phyloP scores from a whole-genome alignment of 2,888 invertebrate genomes.

The Meghimatium bilineatum region DNA sequence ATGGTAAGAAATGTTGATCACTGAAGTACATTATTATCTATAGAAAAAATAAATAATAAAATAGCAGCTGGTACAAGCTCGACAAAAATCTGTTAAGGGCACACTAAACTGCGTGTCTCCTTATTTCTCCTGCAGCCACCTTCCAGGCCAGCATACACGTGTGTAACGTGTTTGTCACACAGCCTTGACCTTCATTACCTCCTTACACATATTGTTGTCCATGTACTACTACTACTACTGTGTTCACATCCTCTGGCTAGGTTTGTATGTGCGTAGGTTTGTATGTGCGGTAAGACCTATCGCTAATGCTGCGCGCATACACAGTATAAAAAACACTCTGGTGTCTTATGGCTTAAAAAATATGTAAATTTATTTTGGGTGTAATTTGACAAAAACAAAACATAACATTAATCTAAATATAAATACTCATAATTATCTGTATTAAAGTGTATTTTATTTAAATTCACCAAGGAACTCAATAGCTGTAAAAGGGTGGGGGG shows the following conservation, averaged over 20 bases:
- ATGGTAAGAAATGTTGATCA: neutral
- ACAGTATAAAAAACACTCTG: slow-evolving; percentile 27
- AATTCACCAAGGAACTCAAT: neutral
- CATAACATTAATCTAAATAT: neutral
- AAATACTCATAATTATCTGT: neutral
- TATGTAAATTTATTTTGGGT: neutral
- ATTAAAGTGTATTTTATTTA: neutral
- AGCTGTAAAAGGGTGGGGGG: neutral
- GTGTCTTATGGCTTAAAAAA: neutral
- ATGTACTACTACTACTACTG: slow-evolving; percentile 39
- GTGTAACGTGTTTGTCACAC: slow-evolving; percentile 36
- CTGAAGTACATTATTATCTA: neutral
- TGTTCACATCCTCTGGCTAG: slow-evolving; percentile 44
- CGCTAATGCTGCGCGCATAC: slow-evolving; percentile 47
- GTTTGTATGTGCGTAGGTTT: slow-evolving; percentile 51
- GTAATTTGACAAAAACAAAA: neutral
- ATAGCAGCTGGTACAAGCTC: neutral
- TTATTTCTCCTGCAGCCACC: slow-evolving; percentile 48
- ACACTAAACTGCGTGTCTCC: slow-evolving; percentile 46
- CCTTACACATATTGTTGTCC: slow-evolving; percentile 46
- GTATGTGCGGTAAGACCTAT: slow-evolving; percentile 48
- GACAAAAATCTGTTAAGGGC: neutral
- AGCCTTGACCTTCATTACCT: slow-evolving; percentile 30
- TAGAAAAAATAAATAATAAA: neutral
- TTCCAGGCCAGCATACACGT: slow-evolving; percentile 15